A percentile compares a stretch with the other conserved stretches of the same genome.
Evolutionary conservation across 2,113 vertebrate genomes (phyloP).

Genomic region (Dunckerocampus dactyliophorus): DNA sequence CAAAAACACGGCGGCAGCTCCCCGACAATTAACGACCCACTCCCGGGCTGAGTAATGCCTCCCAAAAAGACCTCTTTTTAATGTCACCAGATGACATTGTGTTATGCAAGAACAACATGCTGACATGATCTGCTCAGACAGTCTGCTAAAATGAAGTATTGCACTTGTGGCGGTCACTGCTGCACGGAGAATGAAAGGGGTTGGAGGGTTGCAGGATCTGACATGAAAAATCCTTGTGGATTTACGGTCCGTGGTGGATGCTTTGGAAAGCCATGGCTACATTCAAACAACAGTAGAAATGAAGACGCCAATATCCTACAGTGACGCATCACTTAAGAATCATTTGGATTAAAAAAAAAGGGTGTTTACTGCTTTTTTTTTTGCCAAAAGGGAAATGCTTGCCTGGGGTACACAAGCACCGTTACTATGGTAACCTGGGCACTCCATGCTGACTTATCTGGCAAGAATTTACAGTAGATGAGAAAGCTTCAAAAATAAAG

Average conservation of each 20-base stretch:
- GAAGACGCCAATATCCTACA: constrained; percentile 8
- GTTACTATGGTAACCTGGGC: constrained; percentile 58
- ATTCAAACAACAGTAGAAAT: constrained; percentile 4
- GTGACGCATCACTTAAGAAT: constrained; percentile 32
- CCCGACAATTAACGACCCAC: constrained; percentile 70
- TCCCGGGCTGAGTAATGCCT: constrained; percentile 52
- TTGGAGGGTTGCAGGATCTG: too few relatives aligned
- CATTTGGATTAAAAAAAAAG: constrained; percentile 18
- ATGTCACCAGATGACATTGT: constrained; percentile 60
- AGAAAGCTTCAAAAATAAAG: constrained; percentile 15
- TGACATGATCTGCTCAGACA: constrained; percentile 59
- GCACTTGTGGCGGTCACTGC: constrained; percentile 37
- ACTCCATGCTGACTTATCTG: constrained; percentile 23
- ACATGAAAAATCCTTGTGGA: background rate
- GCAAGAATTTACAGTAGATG: constrained; percentile 29
- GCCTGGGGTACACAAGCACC: constrained; percentile 26
- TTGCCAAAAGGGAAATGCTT: constrained; percentile 17
- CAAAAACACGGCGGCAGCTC: constrained; percentile 57
- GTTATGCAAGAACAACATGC: constrained; percentile 62
- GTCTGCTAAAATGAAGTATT: constrained; percentile 48
- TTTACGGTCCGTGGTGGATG: background rate
- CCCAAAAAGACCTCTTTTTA: constrained; percentile 61
- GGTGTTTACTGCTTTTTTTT: constrained; percentile 1
- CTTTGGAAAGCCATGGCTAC: constrained; percentile 1
- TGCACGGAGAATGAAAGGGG: background rate